Conservation (phyloP, 23 tunicate genomes). For the Trididemnum miniatum region DNA sequence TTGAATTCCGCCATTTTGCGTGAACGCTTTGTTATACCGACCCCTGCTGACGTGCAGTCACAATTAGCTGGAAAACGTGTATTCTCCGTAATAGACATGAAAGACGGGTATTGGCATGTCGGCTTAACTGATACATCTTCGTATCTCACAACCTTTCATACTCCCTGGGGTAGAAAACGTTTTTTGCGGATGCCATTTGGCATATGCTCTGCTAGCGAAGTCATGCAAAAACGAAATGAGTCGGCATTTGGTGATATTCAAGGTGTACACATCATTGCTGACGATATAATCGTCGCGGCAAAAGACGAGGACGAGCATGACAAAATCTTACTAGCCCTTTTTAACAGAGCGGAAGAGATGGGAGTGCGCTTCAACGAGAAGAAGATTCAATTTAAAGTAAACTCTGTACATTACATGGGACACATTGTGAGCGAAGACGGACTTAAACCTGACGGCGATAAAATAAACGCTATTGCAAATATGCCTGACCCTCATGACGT, state of each 20-base stretch:
- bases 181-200: slow-evolving; percentile 44
- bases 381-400: slow-evolving; percentile 25
- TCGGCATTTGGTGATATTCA: slow-evolving; percentile 20
- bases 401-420: slow-evolving; percentile 22
- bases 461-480: slow-evolving; percentile 23
- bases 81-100: slow-evolving; percentile 43
- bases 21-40: slow-evolving; percentile 17
- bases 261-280: slow-evolving; percentile 34
- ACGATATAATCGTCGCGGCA: slow-evolving; percentile 27
- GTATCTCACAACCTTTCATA: slow-evolving; percentile 35
- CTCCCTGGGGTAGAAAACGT: slow-evolving; percentile 41
- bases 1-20: slow-evolving; percentile 15
- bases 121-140: slow-evolving; percentile 25
- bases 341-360: slow-evolving; percentile 15
- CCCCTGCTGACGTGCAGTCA: slow-evolving; percentile 37
- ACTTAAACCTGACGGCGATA: slow-evolving; percentile 34
- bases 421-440: slow-evolving; percentile 29
- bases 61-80: slow-evolving; percentile 18
- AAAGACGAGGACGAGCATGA: slow-evolving; percentile 17
- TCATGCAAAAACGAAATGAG: slow-evolving; percentile 39
- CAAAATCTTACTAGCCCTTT: background rate
- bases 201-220: slow-evolving; percentile 18
- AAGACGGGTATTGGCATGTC: slow-evolving; percentile 52
- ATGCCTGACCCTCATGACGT: slow-evolving; percentile 40
- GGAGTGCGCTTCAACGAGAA: slow-evolving; percentile 13